These are phyloP conservation scores for Aldabrachelys gigantea DNA, from an alignment of 2,113 vertebrate species.

Conservation along the genomic window DNA sequence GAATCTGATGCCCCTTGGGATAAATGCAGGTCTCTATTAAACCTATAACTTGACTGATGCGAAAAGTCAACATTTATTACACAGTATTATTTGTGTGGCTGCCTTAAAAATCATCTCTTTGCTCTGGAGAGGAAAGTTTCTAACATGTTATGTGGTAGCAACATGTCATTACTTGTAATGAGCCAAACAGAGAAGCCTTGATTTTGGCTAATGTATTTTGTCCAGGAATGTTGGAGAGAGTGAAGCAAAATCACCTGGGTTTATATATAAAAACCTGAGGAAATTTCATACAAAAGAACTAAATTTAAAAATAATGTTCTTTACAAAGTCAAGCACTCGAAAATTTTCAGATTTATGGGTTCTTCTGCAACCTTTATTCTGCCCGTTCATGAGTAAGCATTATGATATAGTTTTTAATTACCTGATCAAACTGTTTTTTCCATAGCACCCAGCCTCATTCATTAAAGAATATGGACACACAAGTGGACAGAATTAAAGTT, in stretches of 20 bases:
- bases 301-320: not conserved
- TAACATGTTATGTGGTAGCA: not conserved
- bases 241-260: not conserved
- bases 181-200: slow-evolving; percentile 10
- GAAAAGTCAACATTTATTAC: slow-evolving; percentile 57
- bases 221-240: not conserved
- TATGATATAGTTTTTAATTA: not conserved
- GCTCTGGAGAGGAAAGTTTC: slow-evolving; percentile 33
- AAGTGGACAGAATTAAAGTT: not conserved
- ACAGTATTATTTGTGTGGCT: slow-evolving; percentile 15
- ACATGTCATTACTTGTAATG: slow-evolving; percentile 43
- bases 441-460: not conserved
- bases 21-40: slow-evolving; percentile 58
- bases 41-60: slow-evolving; percentile 57
- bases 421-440: rapidly evolving
- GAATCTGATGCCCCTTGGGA: slow-evolving; percentile 32
- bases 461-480: not conserved
- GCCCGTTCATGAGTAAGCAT: not conserved
- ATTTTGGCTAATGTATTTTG: slow-evolving; percentile 21
- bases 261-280: not conserved
- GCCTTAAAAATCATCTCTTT: slow-evolving; percentile 32
- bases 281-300: not conserved
- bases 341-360: not conserved
- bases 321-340: not conserved
- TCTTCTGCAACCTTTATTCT: not conserved